Conservation (phyloP, 2,888 invertebrate species). For the Drosophila acutilabella region DNA sequence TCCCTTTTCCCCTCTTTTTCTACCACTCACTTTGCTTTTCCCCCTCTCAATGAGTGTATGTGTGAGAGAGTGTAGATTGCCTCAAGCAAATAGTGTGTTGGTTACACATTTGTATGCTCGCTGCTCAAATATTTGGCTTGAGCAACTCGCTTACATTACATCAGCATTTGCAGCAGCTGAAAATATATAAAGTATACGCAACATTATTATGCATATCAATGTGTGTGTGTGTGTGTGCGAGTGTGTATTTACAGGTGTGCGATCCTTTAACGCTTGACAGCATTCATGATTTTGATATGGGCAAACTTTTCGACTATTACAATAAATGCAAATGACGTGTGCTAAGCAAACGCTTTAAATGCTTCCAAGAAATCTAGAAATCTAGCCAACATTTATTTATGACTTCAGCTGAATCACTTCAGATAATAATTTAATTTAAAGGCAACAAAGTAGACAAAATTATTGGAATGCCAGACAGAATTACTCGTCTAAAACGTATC, state of each 20-base stretch:
- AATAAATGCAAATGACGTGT: conserved; percentile 72
- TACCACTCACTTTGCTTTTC: conserved; percentile 3
- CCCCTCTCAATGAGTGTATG: conserved; percentile 22
- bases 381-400: conserved; percentile 51
- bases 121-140: conserved; percentile 74
- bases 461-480: conserved; percentile 13
- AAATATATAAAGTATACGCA: conserved; percentile 74
- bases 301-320: conserved; percentile 66
- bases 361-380: background rate
- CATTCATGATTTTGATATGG: conserved; percentile 66
- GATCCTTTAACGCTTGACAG: conserved; percentile 67
- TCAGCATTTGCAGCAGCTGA: conserved; percentile 49
- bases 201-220: conserved; percentile 72
- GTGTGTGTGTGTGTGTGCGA: conserved; percentile 12
- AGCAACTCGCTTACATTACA: conserved; percentile 66
- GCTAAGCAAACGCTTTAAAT: conserved; percentile 3
- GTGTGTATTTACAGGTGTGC: conserved; percentile 44
- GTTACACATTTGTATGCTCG: conserved; percentile 78
- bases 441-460: conserved; percentile 55
- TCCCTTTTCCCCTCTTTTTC: background rate
- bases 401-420: conserved; percentile 49
- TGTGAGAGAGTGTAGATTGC: conserved; percentile 64
- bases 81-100: conserved; percentile 77
- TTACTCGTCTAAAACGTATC: conserved; percentile 15
- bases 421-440: conserved; percentile 78